These are phyloP conservation scores for Spinus pinus DNA, from an alignment of 2,797 vertebrate genomes.

Conservation along the genomic window DNA sequence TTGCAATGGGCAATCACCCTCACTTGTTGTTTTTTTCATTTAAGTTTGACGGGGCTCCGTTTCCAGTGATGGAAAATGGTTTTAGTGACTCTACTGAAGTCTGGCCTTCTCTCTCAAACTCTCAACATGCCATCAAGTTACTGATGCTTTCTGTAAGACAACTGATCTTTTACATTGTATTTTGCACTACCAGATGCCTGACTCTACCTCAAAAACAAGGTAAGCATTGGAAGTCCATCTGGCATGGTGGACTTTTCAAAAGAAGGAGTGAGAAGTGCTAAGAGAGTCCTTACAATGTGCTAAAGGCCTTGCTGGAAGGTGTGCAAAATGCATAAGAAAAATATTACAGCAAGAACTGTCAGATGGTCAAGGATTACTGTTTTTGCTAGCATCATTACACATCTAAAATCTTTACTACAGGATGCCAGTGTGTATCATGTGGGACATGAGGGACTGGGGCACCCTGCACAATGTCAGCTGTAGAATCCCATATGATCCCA, in stretches of 20 bases:
- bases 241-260: background rate
- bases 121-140: background rate
- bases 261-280: background rate
- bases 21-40: background rate
- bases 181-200: background rate
- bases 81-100: background rate
- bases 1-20: background rate
- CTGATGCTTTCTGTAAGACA: background rate
- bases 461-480: background rate
- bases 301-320: conserved; percentile 17
- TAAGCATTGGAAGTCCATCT: background rate
- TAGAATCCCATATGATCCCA: background rate
- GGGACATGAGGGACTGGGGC: background rate
- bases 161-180: background rate
- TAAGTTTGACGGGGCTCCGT: background rate
- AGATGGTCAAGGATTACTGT: background rate
- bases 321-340: background rate
- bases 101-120: background rate
- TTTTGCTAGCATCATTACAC: background rate
- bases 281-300: background rate
- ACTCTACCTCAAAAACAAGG: background rate
- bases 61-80: background rate
- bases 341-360: background rate
- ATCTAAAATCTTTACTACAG: background rate
- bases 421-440: background rate